These are phyloP conservation scores for Drosophila erecta DNA, from an alignment of 1,140 invertebrate genomes.

Conservation along the genomic window DNA sequence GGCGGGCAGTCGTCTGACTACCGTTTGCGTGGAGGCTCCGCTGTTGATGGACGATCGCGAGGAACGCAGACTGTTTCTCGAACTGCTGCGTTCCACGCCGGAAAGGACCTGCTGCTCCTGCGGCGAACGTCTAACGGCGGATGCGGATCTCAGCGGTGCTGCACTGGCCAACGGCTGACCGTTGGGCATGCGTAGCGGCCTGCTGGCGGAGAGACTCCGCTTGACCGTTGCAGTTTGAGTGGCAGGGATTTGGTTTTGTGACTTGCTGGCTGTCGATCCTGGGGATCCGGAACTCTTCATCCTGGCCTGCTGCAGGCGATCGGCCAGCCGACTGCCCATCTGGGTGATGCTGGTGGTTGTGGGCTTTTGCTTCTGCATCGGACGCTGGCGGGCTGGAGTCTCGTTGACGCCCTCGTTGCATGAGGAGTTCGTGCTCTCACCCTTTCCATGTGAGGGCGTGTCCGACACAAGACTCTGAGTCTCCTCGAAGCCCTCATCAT, in stretches of 20 bases:
- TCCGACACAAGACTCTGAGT: slow-evolving; percentile 94
- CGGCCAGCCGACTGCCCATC: slow-evolving; percentile 71
- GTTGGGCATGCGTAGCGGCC: slow-evolving; percentile 73
- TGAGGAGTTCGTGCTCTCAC: slow-evolving; percentile 87
- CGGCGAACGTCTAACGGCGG: slow-evolving; percentile 67
- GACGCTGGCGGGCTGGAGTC: slow-evolving; percentile 43
- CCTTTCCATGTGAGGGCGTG: slow-evolving; percentile 90
- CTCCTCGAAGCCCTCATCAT: slow-evolving; percentile 96
- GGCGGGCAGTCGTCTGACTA: slow-evolving; percentile 88
- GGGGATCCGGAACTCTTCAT: slow-evolving; percentile 32
- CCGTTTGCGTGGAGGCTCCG: slow-evolving; percentile 91
- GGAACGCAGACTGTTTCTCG: slow-evolving; percentile 90
- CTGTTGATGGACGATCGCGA: slow-evolving; percentile 93
- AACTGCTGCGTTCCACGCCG: slow-evolving; percentile 88
- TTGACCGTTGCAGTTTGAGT: slow-evolving; percentile 33
- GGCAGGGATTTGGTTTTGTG: slow-evolving; percentile 57
- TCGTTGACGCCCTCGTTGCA: slow-evolving; percentile 86
- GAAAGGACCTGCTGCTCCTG: slow-evolving; percentile 81
- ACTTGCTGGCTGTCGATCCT: slow-evolving; percentile 39
- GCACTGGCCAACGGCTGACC: slow-evolving; percentile 53
- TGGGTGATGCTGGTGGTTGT: slow-evolving; percentile 64
- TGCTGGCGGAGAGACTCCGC: slow-evolving; percentile 62
- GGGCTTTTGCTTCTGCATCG: slow-evolving; percentile 63
- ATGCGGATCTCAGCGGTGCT: slow-evolving; percentile 41
- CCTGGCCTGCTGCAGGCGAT: slow-evolving; percentile 70